A percentile compares a stretch with the other conserved stretches of the same genome.
phyloP scores from a whole-genome alignment of 2,797 vertebrate genomes.

The Sebastes reedi region DNA sequence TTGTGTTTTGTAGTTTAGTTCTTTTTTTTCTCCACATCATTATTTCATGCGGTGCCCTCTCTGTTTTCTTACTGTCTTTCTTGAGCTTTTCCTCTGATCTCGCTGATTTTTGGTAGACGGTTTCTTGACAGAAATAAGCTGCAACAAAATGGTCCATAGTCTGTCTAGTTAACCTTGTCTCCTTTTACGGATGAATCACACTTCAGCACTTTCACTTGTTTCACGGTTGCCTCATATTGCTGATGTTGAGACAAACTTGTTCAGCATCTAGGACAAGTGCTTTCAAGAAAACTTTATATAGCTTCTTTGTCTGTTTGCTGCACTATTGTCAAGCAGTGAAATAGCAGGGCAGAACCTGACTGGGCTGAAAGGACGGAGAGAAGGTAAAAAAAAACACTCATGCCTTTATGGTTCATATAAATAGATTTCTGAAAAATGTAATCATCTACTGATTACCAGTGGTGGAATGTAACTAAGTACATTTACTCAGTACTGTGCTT shows the following conservation, averaged over 20 bases:
- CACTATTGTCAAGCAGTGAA: constrained; percentile 5
- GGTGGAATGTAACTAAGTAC: not conserved
- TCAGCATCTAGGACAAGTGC: not conserved
- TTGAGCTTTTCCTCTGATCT: constrained; percentile 4
- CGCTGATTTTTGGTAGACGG: not conserved
- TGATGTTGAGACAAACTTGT: constrained; percentile 22
- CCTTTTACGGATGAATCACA: constrained; percentile 7
- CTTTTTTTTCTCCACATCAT: not conserved
- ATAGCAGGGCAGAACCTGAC: not conserved
- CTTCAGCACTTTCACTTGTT: constrained; percentile 9
- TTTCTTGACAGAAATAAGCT: constrained; percentile 8
- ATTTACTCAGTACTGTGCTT: not conserved
- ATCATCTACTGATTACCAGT: not conserved
- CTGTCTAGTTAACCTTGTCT: constrained; percentile 33
- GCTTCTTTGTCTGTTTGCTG: constrained; percentile 20
- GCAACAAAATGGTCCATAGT: constrained; percentile 8
- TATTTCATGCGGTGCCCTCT: not conserved
- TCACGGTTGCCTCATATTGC: not conserved
- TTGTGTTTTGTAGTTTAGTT: constrained; percentile 1
- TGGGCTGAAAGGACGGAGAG: not conserved
- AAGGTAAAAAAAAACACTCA: not conserved
- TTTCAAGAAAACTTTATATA: constrained; percentile 22
- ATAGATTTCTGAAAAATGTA: not conserved
- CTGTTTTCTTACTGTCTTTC: not conserved
- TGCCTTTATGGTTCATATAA: not conserved